Conservation (phyloP, 2,888 invertebrate genomes). For the Ophion obscuratus region DNA sequence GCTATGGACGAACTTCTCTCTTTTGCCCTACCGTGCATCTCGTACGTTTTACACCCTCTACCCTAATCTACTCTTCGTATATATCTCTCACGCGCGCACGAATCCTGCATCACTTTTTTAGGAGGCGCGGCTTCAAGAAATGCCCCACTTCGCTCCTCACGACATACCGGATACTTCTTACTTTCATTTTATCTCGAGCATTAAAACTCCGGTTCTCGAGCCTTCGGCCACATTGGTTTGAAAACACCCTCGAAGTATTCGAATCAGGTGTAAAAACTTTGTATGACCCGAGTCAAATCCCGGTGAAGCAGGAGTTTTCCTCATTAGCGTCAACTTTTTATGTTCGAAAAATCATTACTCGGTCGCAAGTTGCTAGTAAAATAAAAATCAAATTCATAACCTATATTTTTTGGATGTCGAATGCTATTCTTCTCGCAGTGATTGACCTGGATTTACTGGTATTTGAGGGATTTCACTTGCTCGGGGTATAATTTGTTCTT, state of each 20-base stretch:
- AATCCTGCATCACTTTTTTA: neutral
- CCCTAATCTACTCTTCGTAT: conserved; percentile 33
- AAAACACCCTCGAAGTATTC: no score
- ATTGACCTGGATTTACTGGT: neutral
- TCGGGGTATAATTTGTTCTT: neutral
- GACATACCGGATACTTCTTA: neutral
- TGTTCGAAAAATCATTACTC: no score
- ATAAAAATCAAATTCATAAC: no score
- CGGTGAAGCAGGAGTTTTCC: no score
- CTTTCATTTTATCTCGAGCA: neutral
- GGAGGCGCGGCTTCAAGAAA: neutral
- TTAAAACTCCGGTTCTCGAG: neutral
- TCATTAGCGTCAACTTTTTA: no score
- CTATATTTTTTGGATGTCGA: no score
- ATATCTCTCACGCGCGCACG: neutral
- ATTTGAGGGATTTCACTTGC: neutral
- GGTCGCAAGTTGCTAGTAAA: no score
- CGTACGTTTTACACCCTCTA: conserved; percentile 17
- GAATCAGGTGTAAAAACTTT: no score
- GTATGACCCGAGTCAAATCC: no score
- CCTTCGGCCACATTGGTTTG: no score
- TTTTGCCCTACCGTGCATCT: conserved; percentile 21
- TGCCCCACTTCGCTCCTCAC: neutral
- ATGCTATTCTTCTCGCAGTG: neutral
- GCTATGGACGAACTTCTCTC: conserved; percentile 20